Percentiles rank a stretch among this genome's conserved stretches.
Conservation (phyloP, 2,113 vertebrate species). For the Tupaia tana region DNA sequence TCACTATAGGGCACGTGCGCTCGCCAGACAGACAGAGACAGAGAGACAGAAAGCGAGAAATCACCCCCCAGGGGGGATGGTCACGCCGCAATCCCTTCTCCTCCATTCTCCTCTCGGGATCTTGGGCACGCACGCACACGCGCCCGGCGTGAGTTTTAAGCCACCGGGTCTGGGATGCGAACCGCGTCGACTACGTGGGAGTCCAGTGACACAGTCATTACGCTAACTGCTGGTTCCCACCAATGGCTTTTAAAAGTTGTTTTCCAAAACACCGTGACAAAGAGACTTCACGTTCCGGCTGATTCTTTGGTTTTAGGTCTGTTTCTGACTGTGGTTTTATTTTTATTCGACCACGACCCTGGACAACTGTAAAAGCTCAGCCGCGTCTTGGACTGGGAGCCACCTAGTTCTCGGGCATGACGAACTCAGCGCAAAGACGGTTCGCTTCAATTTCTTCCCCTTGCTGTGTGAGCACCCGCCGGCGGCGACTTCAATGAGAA, state of each 20-base stretch:
- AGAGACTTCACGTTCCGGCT: background rate
- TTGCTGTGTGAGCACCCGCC: background rate
- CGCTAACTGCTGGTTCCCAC: too few relatives aligned
- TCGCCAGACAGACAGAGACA: too few relatives aligned
- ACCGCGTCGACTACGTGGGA: too few relatives aligned
- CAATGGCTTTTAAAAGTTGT: background rate
- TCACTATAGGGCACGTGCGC: too few relatives aligned
- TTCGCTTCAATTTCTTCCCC: constrained; percentile 32
- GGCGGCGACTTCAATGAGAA: background rate
- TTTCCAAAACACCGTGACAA: background rate
- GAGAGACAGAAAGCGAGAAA: too few relatives aligned
- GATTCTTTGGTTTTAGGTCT: constrained; percentile 9
- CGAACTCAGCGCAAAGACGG: background rate
- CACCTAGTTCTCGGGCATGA: background rate
- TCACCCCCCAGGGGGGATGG: too few relatives aligned
- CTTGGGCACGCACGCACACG: too few relatives aligned
- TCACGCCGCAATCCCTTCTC: too few relatives aligned
- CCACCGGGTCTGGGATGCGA: too few relatives aligned
- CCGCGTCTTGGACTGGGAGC: background rate
- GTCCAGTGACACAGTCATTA: too few relatives aligned
- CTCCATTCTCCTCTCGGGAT: too few relatives aligned
- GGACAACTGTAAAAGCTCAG: background rate
- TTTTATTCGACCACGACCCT: background rate
- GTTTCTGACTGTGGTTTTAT: background rate
- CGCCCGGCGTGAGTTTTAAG: too few relatives aligned